A percentile compares a stretch with the other conserved stretches of the same genome.
These are phyloP conservation scores for Agrochola lychnidis DNA, from an alignment of 2,888 invertebrate species.

Conservation along the genomic window DNA sequence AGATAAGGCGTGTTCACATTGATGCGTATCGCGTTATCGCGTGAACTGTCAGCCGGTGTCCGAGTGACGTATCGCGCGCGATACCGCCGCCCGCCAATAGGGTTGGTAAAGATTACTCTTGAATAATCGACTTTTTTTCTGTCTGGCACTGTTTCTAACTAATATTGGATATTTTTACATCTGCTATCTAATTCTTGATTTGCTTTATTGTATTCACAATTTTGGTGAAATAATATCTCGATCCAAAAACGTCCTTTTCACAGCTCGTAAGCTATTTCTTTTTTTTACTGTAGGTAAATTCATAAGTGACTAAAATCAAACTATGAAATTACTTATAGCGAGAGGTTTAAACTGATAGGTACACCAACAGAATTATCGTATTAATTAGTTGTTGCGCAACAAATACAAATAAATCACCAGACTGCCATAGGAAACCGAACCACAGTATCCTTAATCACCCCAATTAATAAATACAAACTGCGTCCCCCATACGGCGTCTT, in stretches of 20 bases:
- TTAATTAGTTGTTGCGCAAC: neutral
- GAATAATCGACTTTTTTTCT: neutral
- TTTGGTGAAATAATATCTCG: neutral
- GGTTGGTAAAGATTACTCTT: slow-evolving; percentile 27
- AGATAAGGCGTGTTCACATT: slow-evolving; percentile 73
- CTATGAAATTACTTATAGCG: neutral
- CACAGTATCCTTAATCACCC: slow-evolving; percentile 41
- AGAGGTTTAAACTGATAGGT: neutral
- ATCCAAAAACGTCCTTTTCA: neutral
- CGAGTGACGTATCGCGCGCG: slow-evolving; percentile 69
- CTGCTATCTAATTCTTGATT: neutral
- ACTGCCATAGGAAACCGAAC: slow-evolving; percentile 14
- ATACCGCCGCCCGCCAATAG: slow-evolving; percentile 25
- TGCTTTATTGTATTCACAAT: neutral
- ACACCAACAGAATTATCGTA: neutral
- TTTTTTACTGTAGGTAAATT: neutral
- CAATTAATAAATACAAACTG: slow-evolving; percentile 45
- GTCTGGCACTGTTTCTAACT: neutral
- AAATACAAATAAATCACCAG: slow-evolving; percentile 28
- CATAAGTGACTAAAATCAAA: no score
- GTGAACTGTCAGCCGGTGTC: slow-evolving; percentile 65
- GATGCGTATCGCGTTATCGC: slow-evolving; percentile 67
- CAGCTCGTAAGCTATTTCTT: neutral
- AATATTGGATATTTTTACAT: neutral
- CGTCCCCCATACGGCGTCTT: slow-evolving; percentile 31